Evolutionary conservation across 2,113 vertebrate species (phyloP), one percentile per base, ranked within the genome.

Genomic region (Paedocypris sp.): DNA sequence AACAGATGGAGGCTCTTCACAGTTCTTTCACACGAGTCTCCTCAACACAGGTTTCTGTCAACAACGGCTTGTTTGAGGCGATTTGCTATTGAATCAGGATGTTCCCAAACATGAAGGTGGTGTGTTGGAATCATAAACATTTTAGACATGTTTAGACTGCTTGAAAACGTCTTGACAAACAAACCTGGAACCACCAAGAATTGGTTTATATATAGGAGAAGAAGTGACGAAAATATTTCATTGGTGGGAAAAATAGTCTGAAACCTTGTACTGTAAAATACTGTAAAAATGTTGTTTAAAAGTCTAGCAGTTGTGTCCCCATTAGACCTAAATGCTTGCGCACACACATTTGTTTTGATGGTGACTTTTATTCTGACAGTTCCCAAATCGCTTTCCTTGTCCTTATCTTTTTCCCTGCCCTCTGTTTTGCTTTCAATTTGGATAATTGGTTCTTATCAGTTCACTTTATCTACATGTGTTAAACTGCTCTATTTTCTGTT

Each of bases 41-140:
- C 10, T 41, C 32, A 4, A 18, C 12, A 6, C 19, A 3, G 23
- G n/a, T 45, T 36, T 41, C 32, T 42, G 35, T 19, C 41, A 56
- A 36, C 62, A 54, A 36, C 51, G 39, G 42, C 11, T 28, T 48
- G 50, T 3, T 25, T 38, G 20, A 13, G 32, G 31, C 22, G n/a
- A 13, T 19, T 48, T 11, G 4, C 22, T 45, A 10, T 60, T 67
- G 28, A 32, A 7, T 15, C 18, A 3, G 12, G 13, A 33, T 19
- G 29, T 48, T 47, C 47, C 20, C 13, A 22, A 54, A 38, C 12
- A 43, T 22, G 18, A n/a, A 29, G 47, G 60, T 62, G 4, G 48
- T 46, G 29, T 39, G 57, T 50, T 58, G 50, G 43, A 53, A 41
- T 53, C 31, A 12, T 39, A 47, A 47, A 53, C 41, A 22, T 22